phyloP scores from a whole-genome alignment of 2,113 vertebrate species.

The Phycodurus eques region DNA sequence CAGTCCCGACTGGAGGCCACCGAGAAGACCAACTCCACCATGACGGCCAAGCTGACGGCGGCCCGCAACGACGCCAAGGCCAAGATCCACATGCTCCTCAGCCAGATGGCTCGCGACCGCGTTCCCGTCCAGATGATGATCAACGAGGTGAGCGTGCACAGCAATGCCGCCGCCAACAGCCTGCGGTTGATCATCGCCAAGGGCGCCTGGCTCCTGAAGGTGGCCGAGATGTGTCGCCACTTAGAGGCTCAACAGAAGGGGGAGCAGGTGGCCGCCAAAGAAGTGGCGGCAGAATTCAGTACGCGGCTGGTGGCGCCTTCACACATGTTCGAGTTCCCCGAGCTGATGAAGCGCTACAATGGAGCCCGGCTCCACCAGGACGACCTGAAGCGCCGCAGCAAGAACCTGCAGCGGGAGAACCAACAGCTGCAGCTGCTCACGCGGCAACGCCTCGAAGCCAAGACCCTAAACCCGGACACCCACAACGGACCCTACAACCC shows the following conservation, averaged over 20 bases:
- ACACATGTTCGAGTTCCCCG: not conserved
- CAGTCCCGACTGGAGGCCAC: conserved; percentile 3
- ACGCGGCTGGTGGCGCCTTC: not conserved
- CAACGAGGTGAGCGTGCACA: not conserved
- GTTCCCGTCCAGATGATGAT: conserved; percentile 5
- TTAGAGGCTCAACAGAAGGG: not conserved
- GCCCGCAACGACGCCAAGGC: conserved; percentile 3
- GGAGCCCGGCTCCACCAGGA: not conserved
- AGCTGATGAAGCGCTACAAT: conserved; percentile 3
- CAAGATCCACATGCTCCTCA: conserved; percentile 11
- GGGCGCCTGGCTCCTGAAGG: conserved; percentile 1
- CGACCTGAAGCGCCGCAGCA: not conserved
- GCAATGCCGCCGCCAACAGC: not conserved
- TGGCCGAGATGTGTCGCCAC: conserved; percentile 9
- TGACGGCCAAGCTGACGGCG: conserved; percentile 5
- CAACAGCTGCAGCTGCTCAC: not conserved
- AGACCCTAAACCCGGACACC: conserved; percentile 2
- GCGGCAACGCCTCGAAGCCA: not conserved
- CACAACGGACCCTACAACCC: conserved; percentile 6
- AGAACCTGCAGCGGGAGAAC: not conserved
- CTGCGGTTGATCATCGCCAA: conserved; percentile 1
- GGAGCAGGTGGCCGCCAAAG: not conserved
- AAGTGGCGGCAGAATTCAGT: not conserved
- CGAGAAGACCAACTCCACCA: conserved; percentile 1
- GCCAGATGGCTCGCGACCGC: not conserved